A percentile compares a stretch with the other conserved stretches of the same genome.
Conservation (phyloP, 2,888 invertebrate genomes). For the Drosophila melanocephala region DNA sequence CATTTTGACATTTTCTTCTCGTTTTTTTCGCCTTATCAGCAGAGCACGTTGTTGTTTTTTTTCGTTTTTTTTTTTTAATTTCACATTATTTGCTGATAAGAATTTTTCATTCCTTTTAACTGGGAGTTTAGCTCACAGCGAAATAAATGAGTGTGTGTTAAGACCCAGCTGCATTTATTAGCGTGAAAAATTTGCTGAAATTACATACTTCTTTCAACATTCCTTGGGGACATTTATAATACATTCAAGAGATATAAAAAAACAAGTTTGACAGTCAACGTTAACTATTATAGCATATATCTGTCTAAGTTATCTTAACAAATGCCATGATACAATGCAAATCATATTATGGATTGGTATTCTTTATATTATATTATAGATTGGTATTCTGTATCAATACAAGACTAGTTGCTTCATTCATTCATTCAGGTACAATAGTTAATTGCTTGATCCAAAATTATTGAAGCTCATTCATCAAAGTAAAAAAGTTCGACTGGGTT, state of each 20-base stretch:
- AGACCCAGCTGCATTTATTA: conserved; percentile 15
- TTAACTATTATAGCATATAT: background rate
- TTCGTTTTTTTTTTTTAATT: conserved; percentile 54
- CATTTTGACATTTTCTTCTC: conserved; percentile 32
- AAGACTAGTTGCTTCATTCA: background rate
- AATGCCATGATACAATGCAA: background rate
- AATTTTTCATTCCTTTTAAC: conserved; percentile 64
- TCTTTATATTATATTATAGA: background rate
- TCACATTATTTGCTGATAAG: conserved; percentile 66
- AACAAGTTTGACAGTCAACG: background rate
- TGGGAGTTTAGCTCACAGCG: conserved; percentile 68
- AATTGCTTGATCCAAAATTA: background rate
- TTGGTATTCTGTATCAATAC: background rate
- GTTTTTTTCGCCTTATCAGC: conserved; percentile 60
- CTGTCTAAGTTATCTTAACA: background rate
- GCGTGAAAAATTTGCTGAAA: conserved; percentile 11
- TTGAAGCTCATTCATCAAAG: background rate
- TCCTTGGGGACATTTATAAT: background rate
- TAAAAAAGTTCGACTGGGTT: conserved; percentile 43
- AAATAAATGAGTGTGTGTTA: conserved; percentile 7
- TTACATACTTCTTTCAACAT: background rate
- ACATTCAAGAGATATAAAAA: background rate
- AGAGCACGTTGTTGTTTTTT: conserved; percentile 18
- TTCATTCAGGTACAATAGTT: background rate
- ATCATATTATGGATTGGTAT: background rate